Conservation (phyloP, 2,113 vertebrate genomes). For the Hydrochoerus hydrochaeris region DNA sequence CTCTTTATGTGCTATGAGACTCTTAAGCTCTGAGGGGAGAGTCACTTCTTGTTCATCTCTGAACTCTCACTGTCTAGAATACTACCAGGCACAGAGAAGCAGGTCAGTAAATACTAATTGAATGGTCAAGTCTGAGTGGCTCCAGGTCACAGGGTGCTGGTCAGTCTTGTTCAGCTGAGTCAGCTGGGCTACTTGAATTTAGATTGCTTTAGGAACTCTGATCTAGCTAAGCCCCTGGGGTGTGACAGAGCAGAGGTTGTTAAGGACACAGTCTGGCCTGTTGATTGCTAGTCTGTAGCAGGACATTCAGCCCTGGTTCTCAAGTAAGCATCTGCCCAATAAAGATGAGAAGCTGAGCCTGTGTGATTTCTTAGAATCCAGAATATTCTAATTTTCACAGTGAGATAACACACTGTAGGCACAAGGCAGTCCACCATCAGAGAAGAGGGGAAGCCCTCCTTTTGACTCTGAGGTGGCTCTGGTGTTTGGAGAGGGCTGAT, state of each 20-base stretch:
- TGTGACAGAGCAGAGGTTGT: slow-evolving; percentile 4
- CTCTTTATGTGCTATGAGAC: neutral
- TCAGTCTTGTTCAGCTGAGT: neutral
- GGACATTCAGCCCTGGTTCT: slow-evolving; percentile 28
- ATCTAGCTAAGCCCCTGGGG: neutral
- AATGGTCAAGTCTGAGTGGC: neutral
- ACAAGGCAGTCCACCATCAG: slow-evolving; percentile 28
- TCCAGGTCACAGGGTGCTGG: neutral
- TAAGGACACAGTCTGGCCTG: slow-evolving; percentile 30
- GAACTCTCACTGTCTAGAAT: neutral
- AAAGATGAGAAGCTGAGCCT: neutral
- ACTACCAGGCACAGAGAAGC: neutral
- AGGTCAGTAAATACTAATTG: neutral
- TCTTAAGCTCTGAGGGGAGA: neutral
- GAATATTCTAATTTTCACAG: slow-evolving; percentile 51
- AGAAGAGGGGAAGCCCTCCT: slow-evolving; percentile 51
- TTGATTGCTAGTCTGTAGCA: neutral
- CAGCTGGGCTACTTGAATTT: neutral
- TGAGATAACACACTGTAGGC: slow-evolving; percentile 37
- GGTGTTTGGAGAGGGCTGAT: slow-evolving; percentile 31
- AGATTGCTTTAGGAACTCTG: neutral
- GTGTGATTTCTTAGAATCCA: slow-evolving; percentile 50
- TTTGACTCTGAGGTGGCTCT: slow-evolving; percentile 35
- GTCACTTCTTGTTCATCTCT: neutral
- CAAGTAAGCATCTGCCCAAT: neutral